Evolutionary conservation across 1,140 invertebrate genomes (phyloP).

Genomic region (Dinoponera quadriceps): DNA sequence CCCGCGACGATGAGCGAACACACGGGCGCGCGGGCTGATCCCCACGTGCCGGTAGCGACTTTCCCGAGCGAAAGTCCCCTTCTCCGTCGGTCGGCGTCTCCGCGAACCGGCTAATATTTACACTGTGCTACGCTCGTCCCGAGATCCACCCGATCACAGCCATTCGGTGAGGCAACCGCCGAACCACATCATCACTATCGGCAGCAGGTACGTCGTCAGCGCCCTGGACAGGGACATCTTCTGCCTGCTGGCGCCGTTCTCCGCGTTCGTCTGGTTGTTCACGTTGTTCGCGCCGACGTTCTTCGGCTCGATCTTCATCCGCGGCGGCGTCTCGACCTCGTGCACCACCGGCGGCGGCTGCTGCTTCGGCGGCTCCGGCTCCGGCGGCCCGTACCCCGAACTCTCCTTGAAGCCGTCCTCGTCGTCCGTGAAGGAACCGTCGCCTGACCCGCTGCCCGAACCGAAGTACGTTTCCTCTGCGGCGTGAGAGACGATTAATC

Average conservation of each 20-base stretch:
- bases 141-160: slow-evolving; percentile 88
- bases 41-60: background rate
- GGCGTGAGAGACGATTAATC: slow-evolving; percentile 50
- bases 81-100: background rate
- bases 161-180: slow-evolving; percentile 92
- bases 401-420: slow-evolving; percentile 83
- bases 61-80: background rate
- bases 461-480: slow-evolving; percentile 86
- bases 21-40: background rate
- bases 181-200: slow-evolving; percentile 93
- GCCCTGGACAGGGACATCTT: slow-evolving; percentile 88
- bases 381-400: slow-evolving; percentile 79
- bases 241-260: slow-evolving; percentile 85
- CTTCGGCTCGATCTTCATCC: slow-evolving; percentile 80
- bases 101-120: slow-evolving; percentile 76
- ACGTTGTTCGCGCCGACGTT: slow-evolving; percentile 68
- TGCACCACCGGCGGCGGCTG: slow-evolving; percentile 62
- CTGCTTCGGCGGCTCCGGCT: slow-evolving; percentile 70
- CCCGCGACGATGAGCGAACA: background rate
- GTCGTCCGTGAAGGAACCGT: slow-evolving; percentile 83
- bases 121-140: slow-evolving; percentile 72
- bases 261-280: slow-evolving; percentile 72
- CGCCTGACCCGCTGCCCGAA: slow-evolving; percentile 88
- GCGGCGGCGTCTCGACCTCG: slow-evolving; percentile 70
- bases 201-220: slow-evolving; percentile 90